Conservation (phyloP, 2,113 vertebrate species). For the Podarcis cretensis region DNA sequence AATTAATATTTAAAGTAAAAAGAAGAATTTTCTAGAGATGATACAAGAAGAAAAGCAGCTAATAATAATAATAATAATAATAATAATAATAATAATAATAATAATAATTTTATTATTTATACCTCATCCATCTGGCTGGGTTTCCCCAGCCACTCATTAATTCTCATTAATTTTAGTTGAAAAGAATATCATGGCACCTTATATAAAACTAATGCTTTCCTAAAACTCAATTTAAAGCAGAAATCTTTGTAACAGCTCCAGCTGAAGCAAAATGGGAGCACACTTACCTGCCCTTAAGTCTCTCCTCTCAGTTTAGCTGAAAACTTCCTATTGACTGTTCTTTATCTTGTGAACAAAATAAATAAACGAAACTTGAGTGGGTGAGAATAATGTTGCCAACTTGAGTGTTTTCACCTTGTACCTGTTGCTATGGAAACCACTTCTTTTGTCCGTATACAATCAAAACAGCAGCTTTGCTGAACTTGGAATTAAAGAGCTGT, state of each 20-base stretch:
- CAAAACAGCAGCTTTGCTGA: constrained; percentile 13
- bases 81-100: too few relatives aligned
- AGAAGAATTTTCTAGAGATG: constrained; percentile 10
- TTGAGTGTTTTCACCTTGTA: constrained; percentile 33
- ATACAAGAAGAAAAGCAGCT: neutral
- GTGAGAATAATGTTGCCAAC: neutral
- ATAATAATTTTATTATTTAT: too few relatives aligned
- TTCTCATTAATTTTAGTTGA: neutral
- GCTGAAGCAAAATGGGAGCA: neutral
- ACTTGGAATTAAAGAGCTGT: constrained; percentile 1
- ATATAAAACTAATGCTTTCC: neutral
- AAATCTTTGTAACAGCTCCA: constrained; percentile 9
- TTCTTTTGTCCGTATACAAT: constrained; percentile 11
- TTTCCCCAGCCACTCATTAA: too few relatives aligned
- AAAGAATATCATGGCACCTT: neutral
- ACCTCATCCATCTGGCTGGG: too few relatives aligned
- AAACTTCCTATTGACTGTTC: constrained; percentile 16
- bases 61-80: too few relatives aligned
- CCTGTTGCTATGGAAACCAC: constrained; percentile 38
- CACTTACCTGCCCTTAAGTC: constrained; percentile 32
- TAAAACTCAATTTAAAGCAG: constrained; percentile 27
- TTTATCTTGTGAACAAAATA: constrained; percentile 17
- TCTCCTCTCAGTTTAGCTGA: constrained; percentile 3
- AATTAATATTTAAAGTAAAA: neutral
- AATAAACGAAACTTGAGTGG: constrained; percentile 7